Percentiles rank a stretch among this genome's conserved stretches.
These are phyloP conservation scores for Aleiodes sp. DNA, from an alignment of 1,140 invertebrate species.

Conservation along the genomic window DNA sequence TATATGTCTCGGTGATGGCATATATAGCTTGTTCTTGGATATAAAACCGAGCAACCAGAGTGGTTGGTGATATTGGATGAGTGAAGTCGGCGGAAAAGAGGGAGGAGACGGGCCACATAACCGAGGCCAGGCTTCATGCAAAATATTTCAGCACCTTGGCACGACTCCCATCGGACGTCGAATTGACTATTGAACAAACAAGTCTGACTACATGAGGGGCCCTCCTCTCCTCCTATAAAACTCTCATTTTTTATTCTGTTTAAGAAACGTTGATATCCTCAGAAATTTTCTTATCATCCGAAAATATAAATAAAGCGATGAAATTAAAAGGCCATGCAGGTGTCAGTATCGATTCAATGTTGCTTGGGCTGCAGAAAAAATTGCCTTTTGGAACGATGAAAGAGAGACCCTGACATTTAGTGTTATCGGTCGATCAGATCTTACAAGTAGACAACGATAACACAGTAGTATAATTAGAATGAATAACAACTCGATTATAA, in stretches of 20 bases:
- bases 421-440: neutral
- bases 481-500: neutral
- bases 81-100: neutral
- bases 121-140: slow-evolving; percentile 29
- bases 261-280: too few species aligned
- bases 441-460: too few species aligned
- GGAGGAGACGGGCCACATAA: neutral
- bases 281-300: too few species aligned
- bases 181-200: slow-evolving; percentile 58
- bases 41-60: neutral
- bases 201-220: slow-evolving; percentile 24
- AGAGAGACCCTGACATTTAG: neutral
- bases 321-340: too few species aligned
- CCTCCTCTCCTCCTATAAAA: neutral
- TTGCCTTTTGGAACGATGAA: neutral
- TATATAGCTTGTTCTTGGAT: too few species aligned
- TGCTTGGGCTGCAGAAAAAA: neutral
- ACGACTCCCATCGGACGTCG: slow-evolving; percentile 42
- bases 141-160: slow-evolving; percentile 51
- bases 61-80: slow-evolving; percentile 1
- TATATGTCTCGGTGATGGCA: neutral
- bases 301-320: too few species aligned
- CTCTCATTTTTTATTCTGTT: neutral
- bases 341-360: neutral
- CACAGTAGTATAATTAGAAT: too few species aligned